A percentile compares a stretch with the other conserved stretches of the same genome.
Evolutionary conservation across 2,888 invertebrate genomes (phyloP).

Genomic region (Dioctria rufipes): DNA sequence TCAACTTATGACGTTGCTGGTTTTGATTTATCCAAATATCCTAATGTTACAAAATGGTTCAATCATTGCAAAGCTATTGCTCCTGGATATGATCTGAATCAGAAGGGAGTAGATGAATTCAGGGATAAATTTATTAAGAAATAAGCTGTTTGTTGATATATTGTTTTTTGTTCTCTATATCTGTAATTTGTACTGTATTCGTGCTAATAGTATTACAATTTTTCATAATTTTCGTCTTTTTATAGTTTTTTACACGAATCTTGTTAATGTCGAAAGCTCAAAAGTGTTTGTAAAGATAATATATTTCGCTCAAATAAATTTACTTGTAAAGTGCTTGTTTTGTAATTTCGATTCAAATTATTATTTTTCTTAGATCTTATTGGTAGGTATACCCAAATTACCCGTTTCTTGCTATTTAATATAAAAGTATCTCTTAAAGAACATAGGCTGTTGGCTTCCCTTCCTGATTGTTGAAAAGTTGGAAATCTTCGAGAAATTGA

Average conservation of each 20-base stretch:
- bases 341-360: no score
- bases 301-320: no score
- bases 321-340: no score
- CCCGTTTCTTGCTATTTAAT: no score
- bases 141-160: slow-evolving; percentile 11
- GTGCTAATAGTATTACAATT: slow-evolving; percentile 38
- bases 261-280: neutral
- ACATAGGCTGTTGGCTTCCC: no score
- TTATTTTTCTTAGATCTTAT: no score
- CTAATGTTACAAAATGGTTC: slow-evolving; percentile 79
- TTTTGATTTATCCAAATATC: slow-evolving; percentile 79
- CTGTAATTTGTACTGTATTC: slow-evolving; percentile 18
- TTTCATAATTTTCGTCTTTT: slow-evolving; percentile 10
- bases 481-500: no score
- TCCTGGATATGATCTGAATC: slow-evolving; percentile 76
- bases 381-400: no score
- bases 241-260: slow-evolving; percentile 8
- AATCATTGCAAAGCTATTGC: slow-evolving; percentile 74
- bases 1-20: slow-evolving; percentile 80
- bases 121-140: slow-evolving; percentile 68
- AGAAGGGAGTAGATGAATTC: slow-evolving; percentile 74
- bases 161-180: neutral
- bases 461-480: no score
- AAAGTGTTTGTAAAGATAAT: no score
- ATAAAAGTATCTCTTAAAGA: no score